Evolutionary conservation across 2,113 vertebrate species (phyloP), one percentile per base, ranked within the genome.

Genomic region (Ammodytes dubius): DNA sequence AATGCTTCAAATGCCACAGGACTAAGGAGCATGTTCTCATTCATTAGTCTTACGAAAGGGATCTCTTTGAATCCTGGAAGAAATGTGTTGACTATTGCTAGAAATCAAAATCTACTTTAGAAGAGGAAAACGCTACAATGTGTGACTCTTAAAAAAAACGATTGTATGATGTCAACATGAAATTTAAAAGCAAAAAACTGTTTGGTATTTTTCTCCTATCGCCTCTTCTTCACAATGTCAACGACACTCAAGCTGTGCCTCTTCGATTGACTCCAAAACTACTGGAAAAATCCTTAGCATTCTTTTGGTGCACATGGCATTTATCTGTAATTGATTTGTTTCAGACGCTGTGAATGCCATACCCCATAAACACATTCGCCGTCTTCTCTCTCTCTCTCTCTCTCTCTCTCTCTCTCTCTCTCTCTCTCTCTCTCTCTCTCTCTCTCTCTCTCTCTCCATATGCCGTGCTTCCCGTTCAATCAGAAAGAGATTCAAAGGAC

Each of bases 251-350:
- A 65, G 69, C 65, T 42, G 37, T 5, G 40, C 7, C 35, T 45
- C 67, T 76, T 78, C 40, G 35, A 72, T 58, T 50, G 79, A 83
- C 69, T 85, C 65, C 37, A 19, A 39, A 78, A 58, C 39, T 11
- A 54, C 67, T 19, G 39, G 27, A 27, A 27, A 58, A 79, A 45
- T 15, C 50, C 37, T 86, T 87, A 83, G 71, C 83, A 88, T 89
- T 87, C 80, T 71, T 84, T 81, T 57, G 75, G 77, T 70, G 82
- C 66, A 72, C 74, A 35, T 87, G 81, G 72, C 84, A 89, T 93
- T 92, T 88, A 81, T 83, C 45, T 85, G 75, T 72, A 86, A 91
- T 91, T 87, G 86, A 90, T 89, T 86, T 77, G 77, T 84, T 72
- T 82, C 74, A 82, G 63, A 40, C 60, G 49, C 63, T 56, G 66